Conservation (phyloP, 2,888 invertebrate species). For the Acronicta aceris region DNA sequence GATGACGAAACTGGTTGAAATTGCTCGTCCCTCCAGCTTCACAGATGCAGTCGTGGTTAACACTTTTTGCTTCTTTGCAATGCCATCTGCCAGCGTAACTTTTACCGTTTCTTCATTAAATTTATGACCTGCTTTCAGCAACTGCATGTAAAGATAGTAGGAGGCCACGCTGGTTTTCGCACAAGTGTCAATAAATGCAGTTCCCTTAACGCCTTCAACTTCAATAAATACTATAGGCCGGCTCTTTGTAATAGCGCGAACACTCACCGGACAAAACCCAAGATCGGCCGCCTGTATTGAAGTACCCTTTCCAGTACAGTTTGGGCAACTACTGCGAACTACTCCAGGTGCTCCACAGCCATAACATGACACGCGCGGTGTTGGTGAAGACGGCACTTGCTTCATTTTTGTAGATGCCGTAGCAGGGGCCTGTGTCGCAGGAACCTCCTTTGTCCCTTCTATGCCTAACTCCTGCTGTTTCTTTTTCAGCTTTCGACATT, state of each 20-base stretch:
- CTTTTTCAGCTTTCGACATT: slow-evolving; percentile 4
- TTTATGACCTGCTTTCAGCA: not conserved
- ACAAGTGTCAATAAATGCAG: slow-evolving; percentile 25
- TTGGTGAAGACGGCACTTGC: not conserved
- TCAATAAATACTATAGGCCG: slow-evolving; percentile 13
- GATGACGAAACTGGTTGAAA: slow-evolving; percentile 6
- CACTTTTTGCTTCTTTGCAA: slow-evolving; percentile 9
- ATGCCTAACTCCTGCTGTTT: not conserved
- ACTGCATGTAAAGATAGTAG: slow-evolving; percentile 3
- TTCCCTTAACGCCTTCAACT: slow-evolving; percentile 7
- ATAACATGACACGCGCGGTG: slow-evolving; percentile 30
- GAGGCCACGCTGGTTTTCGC: slow-evolving; percentile 29
- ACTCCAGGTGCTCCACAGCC: slow-evolving; percentile 38
- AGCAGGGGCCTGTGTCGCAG: not conserved
- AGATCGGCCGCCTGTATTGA: not conserved
- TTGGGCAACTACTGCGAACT: slow-evolving; percentile 30
- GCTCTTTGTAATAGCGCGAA: not conserved
- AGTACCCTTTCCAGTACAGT: slow-evolving; percentile 11
- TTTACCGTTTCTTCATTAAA: slow-evolving; percentile 10
- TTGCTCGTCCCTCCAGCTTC: not conserved
- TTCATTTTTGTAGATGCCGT: not conserved
- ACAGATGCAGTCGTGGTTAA: not conserved
- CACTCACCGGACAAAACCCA: slow-evolving; percentile 12
- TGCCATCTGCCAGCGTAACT: slow-evolving; percentile 31
- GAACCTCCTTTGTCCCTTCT: not conserved